Percentiles rank a stretch among this genome's conserved stretches.
phyloP scores from a whole-genome alignment of 2,888 invertebrate species.

The Ophraella communa region DNA sequence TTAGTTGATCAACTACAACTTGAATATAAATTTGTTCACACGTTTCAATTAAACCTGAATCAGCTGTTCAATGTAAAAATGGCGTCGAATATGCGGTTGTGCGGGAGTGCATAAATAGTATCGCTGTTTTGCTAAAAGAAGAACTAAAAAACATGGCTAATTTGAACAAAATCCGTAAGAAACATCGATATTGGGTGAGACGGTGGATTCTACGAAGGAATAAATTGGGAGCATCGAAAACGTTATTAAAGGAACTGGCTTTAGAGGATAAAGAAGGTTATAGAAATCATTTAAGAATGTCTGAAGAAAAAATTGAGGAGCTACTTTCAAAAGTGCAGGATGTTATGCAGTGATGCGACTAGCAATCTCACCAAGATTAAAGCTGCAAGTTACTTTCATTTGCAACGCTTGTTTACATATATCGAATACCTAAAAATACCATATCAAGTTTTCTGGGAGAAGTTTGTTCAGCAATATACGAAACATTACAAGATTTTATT shows the following conservation, averaged over 20 bases:
- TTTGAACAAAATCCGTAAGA: too few species aligned
- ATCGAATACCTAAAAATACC: constrained; percentile 29
- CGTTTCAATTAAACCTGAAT: too few species aligned
- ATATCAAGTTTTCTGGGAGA: constrained; percentile 37
- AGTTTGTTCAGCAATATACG: constrained; percentile 34
- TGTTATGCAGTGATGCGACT: constrained; percentile 25
- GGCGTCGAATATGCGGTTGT: background rate
- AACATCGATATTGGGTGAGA: too few species aligned
- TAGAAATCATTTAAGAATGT: constrained; percentile 33
- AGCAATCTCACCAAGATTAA: constrained; percentile 37
- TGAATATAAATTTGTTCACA: too few species aligned
- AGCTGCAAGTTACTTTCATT: constrained; percentile 40
- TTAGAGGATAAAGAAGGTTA: background rate
- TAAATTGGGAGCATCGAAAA: background rate
- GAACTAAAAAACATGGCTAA: background rate
- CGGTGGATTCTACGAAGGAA: too few species aligned
- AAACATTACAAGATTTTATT: constrained; percentile 34
- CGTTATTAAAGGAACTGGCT: background rate
- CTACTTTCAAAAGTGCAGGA: background rate
- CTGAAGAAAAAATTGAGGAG: constrained; percentile 31
- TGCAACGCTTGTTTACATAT: constrained; percentile 33
- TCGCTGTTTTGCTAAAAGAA: background rate
- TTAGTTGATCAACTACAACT: too few species aligned
- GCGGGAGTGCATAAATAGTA: background rate
- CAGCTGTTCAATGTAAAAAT: too few species aligned